A percentile compares a stretch with the other conserved stretches of the same genome.
These are phyloP conservation scores for Hyphantria cunea DNA, from an alignment of 1,140 invertebrate species.

Conservation along the genomic window DNA sequence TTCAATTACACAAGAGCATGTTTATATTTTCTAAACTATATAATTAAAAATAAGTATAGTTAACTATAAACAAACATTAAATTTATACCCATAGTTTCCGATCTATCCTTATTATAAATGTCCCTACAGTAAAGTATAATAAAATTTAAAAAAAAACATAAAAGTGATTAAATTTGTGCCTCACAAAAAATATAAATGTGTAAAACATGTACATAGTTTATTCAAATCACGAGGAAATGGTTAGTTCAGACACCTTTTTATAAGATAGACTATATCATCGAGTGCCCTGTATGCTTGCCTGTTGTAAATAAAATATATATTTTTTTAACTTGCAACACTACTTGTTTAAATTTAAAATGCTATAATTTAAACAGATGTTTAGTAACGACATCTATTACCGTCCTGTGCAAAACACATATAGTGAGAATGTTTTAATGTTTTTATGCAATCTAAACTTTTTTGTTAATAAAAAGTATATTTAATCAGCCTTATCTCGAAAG, in stretches of 20 bases:
- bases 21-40: no score
- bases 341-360: neutral
- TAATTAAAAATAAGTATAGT: no score
- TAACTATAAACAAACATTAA: no score
- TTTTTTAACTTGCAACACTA: conserved; percentile 11
- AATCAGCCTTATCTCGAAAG: no score
- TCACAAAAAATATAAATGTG: conserved; percentile 28
- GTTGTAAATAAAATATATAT: conserved; percentile 12
- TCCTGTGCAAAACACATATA: no score
- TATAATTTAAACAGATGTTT: no score
- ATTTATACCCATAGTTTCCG: neutral
- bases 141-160: conserved; percentile 26
- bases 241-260: conserved; percentile 43
- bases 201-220: conserved; percentile 28
- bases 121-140: conserved; percentile 24
- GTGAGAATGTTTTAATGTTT: no score
- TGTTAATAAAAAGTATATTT: no score
- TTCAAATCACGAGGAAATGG: conserved; percentile 28
- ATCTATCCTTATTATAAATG: conserved; percentile 24
- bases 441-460: no score
- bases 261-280: conserved; percentile 17
- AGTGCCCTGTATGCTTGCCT: conserved; percentile 7
- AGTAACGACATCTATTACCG: no score
- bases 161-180: conserved; percentile 42
- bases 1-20: no score